Conservation (phyloP, 2,797 vertebrate species). For the Pipistrellus kuhlii region DNA sequence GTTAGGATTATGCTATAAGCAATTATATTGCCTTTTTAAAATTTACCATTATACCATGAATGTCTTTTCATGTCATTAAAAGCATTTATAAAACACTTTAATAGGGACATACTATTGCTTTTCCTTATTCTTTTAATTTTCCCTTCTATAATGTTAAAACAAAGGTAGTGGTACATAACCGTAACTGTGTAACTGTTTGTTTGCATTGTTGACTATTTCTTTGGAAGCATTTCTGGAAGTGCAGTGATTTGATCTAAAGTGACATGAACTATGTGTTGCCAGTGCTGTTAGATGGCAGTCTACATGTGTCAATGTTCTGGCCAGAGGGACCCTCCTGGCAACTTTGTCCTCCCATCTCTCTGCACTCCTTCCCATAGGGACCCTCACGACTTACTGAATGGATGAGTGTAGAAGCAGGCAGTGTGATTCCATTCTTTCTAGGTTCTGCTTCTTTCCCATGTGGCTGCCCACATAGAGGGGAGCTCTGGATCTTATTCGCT, state of each 20-base stretch:
- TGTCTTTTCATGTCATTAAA: conserved; percentile 19
- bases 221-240: not conserved
- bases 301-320: not conserved
- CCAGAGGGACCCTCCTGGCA: not conserved
- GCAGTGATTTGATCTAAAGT: not conserved
- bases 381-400: not conserved
- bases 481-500: not conserved
- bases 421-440: not conserved
- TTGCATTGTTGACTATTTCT: not conserved
- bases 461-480: not conserved
- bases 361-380: not conserved
- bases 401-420: not conserved
- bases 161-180: not conserved
- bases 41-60: not conserved
- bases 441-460: not conserved
- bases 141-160: conserved; percentile 1
- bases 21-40: conserved; percentile 16
- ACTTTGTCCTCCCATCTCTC: not conserved
- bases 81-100: not conserved
- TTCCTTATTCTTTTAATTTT: not conserved
- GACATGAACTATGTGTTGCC: too few relatives aligned
- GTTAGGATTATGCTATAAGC: not conserved
- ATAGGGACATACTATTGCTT: not conserved
- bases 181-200: not conserved
- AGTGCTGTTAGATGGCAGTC: too few relatives aligned